Conservation (phyloP, 2,888 invertebrate species). For the Herminia tarsipennalis region DNA sequence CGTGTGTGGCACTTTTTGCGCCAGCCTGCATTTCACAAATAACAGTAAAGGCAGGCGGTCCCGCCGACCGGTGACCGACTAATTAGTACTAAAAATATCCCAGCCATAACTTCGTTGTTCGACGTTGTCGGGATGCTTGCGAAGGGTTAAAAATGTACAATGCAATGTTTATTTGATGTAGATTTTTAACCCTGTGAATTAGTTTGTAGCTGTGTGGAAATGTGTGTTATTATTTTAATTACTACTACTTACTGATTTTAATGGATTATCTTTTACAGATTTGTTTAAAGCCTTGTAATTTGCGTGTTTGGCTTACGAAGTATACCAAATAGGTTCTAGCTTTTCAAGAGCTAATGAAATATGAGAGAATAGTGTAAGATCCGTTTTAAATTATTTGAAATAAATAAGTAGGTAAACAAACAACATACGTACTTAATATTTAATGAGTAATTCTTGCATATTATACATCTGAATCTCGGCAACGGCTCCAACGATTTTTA, state of each 20-base stretch:
- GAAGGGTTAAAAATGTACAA: slow-evolving; percentile 3
- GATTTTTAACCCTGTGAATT: neutral
- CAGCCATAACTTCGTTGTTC: slow-evolving; percentile 7
- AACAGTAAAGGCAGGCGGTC: slow-evolving; percentile 26
- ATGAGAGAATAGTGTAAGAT: too few relatives aligned
- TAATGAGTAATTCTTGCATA: too few relatives aligned
- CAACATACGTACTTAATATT: too few relatives aligned
- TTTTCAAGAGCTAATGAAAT: too few relatives aligned
- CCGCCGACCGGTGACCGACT: slow-evolving; percentile 18
- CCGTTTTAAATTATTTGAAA: too few relatives aligned
- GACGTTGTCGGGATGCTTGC: slow-evolving; percentile 5
- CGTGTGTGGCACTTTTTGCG: slow-evolving; percentile 53
- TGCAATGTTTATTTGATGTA: neutral
- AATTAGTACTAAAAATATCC: slow-evolving; percentile 41
- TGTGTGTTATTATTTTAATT: neutral
- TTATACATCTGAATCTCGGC: too few relatives aligned
- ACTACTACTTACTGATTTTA: too few relatives aligned
- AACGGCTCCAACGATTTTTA: too few relatives aligned
- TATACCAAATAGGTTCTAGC: too few relatives aligned
- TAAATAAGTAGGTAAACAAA: too few relatives aligned
- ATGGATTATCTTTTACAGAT: too few relatives aligned
- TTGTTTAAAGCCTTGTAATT: neutral
- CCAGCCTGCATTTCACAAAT: slow-evolving; percentile 45
- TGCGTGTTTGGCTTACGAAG: neutral
- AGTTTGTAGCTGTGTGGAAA: neutral